phyloP scores from a whole-genome alignment of 1,140 invertebrate genomes.

The Proctacanthus coquilletti region DNA sequence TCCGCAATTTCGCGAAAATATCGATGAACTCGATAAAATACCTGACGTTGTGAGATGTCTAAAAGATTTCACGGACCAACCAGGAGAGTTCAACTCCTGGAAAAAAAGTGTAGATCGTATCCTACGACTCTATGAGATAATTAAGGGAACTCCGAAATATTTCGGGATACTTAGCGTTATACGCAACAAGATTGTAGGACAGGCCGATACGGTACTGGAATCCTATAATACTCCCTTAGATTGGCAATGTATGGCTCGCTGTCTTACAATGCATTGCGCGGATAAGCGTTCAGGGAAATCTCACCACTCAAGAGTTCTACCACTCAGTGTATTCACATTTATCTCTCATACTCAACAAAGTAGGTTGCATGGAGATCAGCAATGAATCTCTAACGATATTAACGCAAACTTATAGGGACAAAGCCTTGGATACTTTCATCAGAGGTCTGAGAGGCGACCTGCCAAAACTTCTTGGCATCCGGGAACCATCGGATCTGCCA shows the following conservation, averaged over 20 bases:
- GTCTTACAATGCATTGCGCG: conserved; percentile 1
- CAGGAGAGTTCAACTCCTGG: conserved; percentile 6
- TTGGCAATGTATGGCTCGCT: neutral
- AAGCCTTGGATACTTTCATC: conserved; percentile 7
- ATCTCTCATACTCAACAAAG: conserved; percentile 1
- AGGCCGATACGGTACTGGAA: conserved; percentile 2
- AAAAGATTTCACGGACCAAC: neutral
- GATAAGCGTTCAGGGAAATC: conserved; percentile 4
- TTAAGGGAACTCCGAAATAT: conserved; percentile 1
- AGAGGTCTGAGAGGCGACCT: conserved; percentile 7
- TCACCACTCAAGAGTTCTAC: neutral
- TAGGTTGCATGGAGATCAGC: neutral
- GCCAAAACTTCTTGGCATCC: conserved; percentile 5
- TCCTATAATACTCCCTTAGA: neutral
- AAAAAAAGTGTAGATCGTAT: conserved; percentile 6
- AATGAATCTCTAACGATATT: neutral
- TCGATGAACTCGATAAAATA: neutral
- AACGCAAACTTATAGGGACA: conserved; percentile 5
- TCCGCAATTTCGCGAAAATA: no score
- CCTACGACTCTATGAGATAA: neutral
- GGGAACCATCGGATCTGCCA: conserved; percentile 4
- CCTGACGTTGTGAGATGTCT: conserved; percentile 3
- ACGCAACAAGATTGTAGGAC: conserved; percentile 1
- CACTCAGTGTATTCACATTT: neutral
- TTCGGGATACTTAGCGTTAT: no score